phyloP scores from a whole-genome alignment of 2,113 vertebrate species.

The Eretmochelys imbricata region DNA sequence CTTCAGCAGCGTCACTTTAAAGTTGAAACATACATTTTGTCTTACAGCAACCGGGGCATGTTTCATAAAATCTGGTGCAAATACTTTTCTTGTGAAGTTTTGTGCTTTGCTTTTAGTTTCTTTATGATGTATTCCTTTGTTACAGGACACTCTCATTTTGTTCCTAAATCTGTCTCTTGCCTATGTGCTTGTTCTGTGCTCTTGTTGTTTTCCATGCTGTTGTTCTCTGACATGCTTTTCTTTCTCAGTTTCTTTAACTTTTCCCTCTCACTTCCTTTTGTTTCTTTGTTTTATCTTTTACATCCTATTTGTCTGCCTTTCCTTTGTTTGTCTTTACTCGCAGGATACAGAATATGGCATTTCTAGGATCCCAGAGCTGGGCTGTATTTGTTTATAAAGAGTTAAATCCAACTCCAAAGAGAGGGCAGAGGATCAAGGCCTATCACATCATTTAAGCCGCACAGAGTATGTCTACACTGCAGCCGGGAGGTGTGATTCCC shows the following conservation, averaged over 20 bases:
- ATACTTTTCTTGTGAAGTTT: conserved; percentile 13
- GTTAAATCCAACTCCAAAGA: neutral
- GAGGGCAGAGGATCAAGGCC: neutral
- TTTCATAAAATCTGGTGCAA: conserved; percentile 47
- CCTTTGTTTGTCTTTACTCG: neutral
- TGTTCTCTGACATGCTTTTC: neutral
- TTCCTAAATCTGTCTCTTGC: neutral
- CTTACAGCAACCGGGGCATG: neutral
- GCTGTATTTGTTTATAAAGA: neutral
- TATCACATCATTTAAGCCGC: neutral
- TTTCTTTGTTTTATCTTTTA: neutral
- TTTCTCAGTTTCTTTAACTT: neutral
- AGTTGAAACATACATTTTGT: conserved; percentile 25
- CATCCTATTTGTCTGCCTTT: neutral
- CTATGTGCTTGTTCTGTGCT: neutral
- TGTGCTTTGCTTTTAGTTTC: neutral
- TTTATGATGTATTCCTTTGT: conserved; percentile 22
- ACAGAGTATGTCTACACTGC: neutral
- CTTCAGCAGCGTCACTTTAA: conserved; percentile 39
- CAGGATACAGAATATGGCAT: neutral
- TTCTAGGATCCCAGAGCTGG: neutral
- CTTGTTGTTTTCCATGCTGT: neutral
- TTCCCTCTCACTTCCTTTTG: neutral
- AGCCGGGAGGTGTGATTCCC: neutral
- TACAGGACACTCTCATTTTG: neutral